These are phyloP conservation scores for Lithosia quadra DNA, from an alignment of 2,888 invertebrate genomes.

Conservation along the genomic window DNA sequence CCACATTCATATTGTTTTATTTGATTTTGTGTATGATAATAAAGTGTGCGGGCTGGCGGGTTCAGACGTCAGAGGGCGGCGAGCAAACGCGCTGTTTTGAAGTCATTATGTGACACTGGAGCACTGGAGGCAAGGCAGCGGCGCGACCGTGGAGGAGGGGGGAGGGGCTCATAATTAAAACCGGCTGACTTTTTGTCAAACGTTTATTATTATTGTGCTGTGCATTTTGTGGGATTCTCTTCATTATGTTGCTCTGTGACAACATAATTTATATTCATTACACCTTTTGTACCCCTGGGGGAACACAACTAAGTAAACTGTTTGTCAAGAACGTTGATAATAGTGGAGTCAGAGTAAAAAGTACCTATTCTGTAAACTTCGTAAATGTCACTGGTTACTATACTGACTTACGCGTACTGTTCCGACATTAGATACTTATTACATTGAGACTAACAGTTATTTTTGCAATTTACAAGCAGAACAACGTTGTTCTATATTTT, in stretches of 20 bases:
- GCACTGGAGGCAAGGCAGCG: not conserved
- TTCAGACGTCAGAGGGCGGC: not conserved
- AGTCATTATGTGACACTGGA: not conserved
- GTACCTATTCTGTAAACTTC: too few species aligned
- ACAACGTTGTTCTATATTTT: too few species aligned
- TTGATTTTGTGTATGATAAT: conserved; percentile 35
- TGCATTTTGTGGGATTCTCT: conserved; percentile 16
- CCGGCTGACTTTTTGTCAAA: conserved; percentile 22
- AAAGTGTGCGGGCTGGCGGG: conserved; percentile 15
- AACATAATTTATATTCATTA: not conserved
- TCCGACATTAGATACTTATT: too few species aligned
- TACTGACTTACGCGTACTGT: too few species aligned
- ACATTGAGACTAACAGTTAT: too few species aligned
- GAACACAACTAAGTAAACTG: not conserved
- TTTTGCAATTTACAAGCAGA: too few species aligned
- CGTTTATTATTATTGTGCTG: conserved; percentile 24
- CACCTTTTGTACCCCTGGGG: not conserved
- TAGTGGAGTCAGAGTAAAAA: too few species aligned
- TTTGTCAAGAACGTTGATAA: not conserved
- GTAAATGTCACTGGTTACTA: too few species aligned
- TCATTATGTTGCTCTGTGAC: conserved; percentile 11
- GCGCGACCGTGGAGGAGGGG: not conserved
- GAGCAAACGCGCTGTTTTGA: conserved; percentile 6
- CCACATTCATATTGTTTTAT: conserved; percentile 28
- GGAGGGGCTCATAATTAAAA: conserved; percentile 21